phyloP scores from a whole-genome alignment of 2,113 vertebrate species.

The Nymphicus hollandicus region DNA sequence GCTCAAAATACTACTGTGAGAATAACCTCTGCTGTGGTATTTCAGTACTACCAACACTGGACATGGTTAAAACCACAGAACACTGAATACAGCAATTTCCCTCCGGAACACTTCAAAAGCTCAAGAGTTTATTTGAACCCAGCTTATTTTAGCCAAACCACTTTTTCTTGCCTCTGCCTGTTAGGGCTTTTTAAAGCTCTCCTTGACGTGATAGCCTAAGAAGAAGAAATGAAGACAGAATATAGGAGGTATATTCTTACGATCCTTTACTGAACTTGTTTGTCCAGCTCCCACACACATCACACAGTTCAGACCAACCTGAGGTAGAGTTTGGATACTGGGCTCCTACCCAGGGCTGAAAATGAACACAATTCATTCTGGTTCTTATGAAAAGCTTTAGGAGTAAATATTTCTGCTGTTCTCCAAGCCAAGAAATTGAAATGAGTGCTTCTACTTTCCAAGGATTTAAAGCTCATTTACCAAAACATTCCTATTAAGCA shows the following conservation, averaged over 20 bases:
- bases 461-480: not conserved
- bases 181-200: not conserved
- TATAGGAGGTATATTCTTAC: not conserved
- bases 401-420: not conserved
- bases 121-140: not conserved
- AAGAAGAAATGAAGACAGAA: not conserved
- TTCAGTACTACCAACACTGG: not conserved
- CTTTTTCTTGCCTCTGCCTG: not conserved
- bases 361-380: not conserved
- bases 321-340: not conserved
- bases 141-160: not conserved
- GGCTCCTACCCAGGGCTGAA: not conserved
- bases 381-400: not conserved
- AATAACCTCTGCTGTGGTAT: not conserved
- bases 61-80: not conserved
- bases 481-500: not conserved
- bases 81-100: not conserved
- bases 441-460: not conserved
- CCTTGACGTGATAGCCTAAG: not conserved
- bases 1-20: not conserved
- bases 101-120: not conserved
- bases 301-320: not conserved
- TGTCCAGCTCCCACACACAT: not conserved
- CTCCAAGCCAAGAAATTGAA: not conserved
- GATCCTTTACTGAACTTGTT: not conserved